Base-by-base conservation (phyloP, 2,888 invertebrate genomes). In the Mythimna pallens region DNA sequence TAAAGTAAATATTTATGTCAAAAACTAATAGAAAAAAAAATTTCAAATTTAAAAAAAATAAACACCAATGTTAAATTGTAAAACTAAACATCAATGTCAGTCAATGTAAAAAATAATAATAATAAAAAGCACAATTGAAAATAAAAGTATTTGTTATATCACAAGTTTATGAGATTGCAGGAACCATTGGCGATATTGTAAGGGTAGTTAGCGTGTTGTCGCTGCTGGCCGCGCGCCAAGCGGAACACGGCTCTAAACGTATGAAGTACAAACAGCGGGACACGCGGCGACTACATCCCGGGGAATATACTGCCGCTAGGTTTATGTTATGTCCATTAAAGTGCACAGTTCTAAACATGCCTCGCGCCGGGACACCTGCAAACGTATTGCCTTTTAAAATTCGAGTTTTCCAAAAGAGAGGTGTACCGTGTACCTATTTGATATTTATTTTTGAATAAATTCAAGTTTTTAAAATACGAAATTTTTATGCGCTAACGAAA, bases 171-270 rank as follows among this genome's bases (percentile, higher is more conserved):
- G 63, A 77, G 14, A 64, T 20, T 14, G 52, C 58, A 50, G 40
- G 65, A 66, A 65, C 52, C 40, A 75, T 61, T 64, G 62, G 63
- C 57, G 66, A 54, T 59, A 63, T 58, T 59, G 25, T 25, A 54
- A 61, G 70, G 61, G 30, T 40, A 50, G 67, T 57, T 14, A 58
- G 65, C 54, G 66, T 36, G 59, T 50, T 59, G 63, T 73, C 59
- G 40, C 65, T 57, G 30, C 58, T 81, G 81, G 80, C 59, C 43
- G 63, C 43, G 55, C 22, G 79, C 81, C 81, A 81, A 76, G 59
- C 64, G 79, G 79, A 79, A 55, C 66, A 70, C 22, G 64, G 40
- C 71, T 55, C 63, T 72, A 55, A 72, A 58, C 76, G 55, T 65
- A 65, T 71, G 78, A 52, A 71, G 66, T 67, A 69, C 54, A 62